phyloP scores from a whole-genome alignment of 2,797 vertebrate genomes.

The Myotis vivesi region DNA sequence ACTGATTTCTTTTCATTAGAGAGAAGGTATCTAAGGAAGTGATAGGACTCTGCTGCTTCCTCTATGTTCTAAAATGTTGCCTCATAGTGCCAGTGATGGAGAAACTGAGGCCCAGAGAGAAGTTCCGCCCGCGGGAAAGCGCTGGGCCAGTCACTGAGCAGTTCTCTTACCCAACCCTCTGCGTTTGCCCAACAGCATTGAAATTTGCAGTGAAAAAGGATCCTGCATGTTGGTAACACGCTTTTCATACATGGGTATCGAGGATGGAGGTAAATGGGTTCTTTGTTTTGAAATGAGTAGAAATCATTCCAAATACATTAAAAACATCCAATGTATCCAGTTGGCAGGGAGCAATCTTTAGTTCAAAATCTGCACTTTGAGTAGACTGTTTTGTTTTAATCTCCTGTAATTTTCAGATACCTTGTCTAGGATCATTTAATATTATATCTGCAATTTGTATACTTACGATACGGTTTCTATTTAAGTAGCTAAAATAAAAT shows the following conservation, averaged over 20 bases:
- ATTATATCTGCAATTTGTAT: neutral
- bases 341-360: neutral
- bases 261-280: neutral
- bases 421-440: neutral
- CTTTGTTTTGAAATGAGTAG: slow-evolving; percentile 33
- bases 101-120: slow-evolving; percentile 37
- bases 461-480: neutral
- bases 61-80: neutral
- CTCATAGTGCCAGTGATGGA: neutral
- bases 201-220: neutral
- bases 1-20: neutral
- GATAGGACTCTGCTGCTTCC: neutral
- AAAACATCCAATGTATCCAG: neutral
- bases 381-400: neutral
- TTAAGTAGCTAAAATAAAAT: neutral
- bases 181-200: neutral
- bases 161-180: neutral
- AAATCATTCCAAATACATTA: neutral
- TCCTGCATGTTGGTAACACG: neutral
- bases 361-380: neutral
- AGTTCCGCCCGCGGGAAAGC: neutral
- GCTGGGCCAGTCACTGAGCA: neutral
- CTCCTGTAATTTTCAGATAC: neutral
- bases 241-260: neutral
- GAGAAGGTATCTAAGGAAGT: neutral